A percentile compares a stretch with the other conserved stretches of the same genome.
These are phyloP conservation scores for Rana temporaria DNA, from an alignment of 2,113 vertebrate species.

Conservation along the genomic window DNA sequence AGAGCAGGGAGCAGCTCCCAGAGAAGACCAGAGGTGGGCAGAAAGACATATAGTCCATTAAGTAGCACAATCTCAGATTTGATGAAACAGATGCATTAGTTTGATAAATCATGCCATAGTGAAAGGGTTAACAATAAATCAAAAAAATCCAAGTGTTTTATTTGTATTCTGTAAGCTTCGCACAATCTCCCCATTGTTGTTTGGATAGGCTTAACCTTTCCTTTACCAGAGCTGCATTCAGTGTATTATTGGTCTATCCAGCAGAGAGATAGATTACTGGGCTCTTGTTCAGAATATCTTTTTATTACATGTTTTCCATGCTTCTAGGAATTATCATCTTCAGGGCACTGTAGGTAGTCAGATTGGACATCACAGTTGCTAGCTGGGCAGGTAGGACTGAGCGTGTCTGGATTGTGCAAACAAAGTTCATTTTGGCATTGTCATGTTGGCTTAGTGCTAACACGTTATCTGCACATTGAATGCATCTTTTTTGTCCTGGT, in stretches of 20 bases:
- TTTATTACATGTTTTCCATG: constrained; percentile 16
- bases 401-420: not conserved
- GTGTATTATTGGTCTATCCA: not conserved
- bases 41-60: not conserved
- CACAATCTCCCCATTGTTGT: constrained; percentile 60
- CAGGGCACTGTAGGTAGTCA: not conserved
- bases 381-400: not conserved
- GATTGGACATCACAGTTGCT: not conserved
- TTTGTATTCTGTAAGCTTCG: constrained; percentile 60
- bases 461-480: too few relatives aligned
- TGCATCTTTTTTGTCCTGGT: too few relatives aligned
- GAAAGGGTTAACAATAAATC: not conserved
- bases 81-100: not conserved
- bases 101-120: not conserved
- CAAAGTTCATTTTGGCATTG: too few relatives aligned
- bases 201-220: constrained; percentile 56
- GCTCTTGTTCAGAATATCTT: not conserved
- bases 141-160: not conserved
- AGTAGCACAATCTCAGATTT: not conserved
- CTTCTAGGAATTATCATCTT: constrained; percentile 22
- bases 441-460: too few relatives aligned
- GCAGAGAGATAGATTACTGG: constrained; percentile 16
- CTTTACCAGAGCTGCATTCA: not conserved
- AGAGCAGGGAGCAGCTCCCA: too few relatives aligned
- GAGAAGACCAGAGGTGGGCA: constrained; percentile 9